Base-by-base conservation (phyloP, 35 echinoderm and acorn worm species). In the Nesometra sesokonis region DNA sequence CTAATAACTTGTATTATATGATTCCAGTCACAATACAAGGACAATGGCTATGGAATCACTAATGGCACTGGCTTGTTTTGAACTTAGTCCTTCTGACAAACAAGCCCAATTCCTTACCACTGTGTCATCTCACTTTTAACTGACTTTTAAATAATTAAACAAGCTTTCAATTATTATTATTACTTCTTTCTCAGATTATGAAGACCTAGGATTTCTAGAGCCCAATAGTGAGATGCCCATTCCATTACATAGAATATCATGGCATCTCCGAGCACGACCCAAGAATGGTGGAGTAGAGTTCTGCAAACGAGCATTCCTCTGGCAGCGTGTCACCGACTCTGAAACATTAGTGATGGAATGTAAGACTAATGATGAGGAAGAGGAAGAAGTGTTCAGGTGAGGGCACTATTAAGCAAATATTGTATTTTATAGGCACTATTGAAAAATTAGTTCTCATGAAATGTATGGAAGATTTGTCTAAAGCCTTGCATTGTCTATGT, bases 251-350 rank as follows among this genome's bases (percentile, higher is more conserved):
- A 82, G 82, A 34, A 92, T 81, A 30, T 78, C 85, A 30, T 97
- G 94, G 94, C 34, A 93, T 23, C 87, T 97, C 76, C 86, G 84
- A 31, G 81, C 93, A 43, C 81, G 94, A 79, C 94, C 94, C 46
- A 79, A 97, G 37, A 84, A 80, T 77, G 93, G 94, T 89, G 94
- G 91, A 27, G 84, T 90, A 17, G 92, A 85, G 0, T 93, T 88
- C 84, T 93, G 91, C 21, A 77, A 89, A 15, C 39, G 57, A 4
- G 78, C 91, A 0, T 47, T 97, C 13, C 67, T 47, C 0, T 97
- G 94, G 94, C 89, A 82, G 84, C 23, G 39, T 11, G 94, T 91
- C 11, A 35, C 80, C 30, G 89, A 89, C 33, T 84, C 89, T 34
- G 47, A 85, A 57, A 91, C 88, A 7, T 35, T 79, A 11, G 83